Evolutionary conservation across 2,113 vertebrate species (phyloP), one percentile per base, ranked within the genome.

Genomic region (Prolemur simus): DNA sequence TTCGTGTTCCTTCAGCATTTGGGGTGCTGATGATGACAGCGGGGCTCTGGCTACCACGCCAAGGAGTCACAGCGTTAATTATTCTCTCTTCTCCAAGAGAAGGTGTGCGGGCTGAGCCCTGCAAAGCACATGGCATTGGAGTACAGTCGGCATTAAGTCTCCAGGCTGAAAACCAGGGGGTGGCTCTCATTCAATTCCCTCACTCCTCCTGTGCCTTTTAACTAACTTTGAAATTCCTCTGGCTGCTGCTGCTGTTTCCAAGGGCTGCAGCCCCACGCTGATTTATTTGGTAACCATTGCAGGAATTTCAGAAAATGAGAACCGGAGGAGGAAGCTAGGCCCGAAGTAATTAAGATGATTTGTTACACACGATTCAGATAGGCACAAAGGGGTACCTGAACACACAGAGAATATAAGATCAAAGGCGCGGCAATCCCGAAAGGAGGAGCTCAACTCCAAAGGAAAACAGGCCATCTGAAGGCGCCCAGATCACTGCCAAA

Each of bases 281-380:
- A 87, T 63, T 97, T 97, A 93, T 96, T 87, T 90, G 94, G 95
- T 95, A 95, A 94, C 89, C 74, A 42, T 32, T 25, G 54, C 93
- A 95, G 93, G 88, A 80, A 95, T 91, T 96, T 92, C 82, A 93
- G 87, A 97, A 96, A 97, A 95, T 77, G 94, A 96, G 96, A 97
- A 95, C 37, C 34, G 20, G 91, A 85, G 85, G 52, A 96, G 73
- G 91, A 93, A 96, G 94, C 78, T 6, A 86, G 83, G 78, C 91
- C 95, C 37, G 86, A 92, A 92, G 90, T 97, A 94, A 98, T 98
- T 97, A 98, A 97, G 92, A 97, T 91, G 94, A 98, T 98, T 97
- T 96, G 96, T 97, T 96, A 87, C 96, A 85, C 94, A 32, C 12
- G 86, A 90, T 58, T 89, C 95, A 95, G 74, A 58, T 21, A 71